Conservation (phyloP, 35 echinoderm and acorn worm species). For the Lytechinus variegatus region DNA sequence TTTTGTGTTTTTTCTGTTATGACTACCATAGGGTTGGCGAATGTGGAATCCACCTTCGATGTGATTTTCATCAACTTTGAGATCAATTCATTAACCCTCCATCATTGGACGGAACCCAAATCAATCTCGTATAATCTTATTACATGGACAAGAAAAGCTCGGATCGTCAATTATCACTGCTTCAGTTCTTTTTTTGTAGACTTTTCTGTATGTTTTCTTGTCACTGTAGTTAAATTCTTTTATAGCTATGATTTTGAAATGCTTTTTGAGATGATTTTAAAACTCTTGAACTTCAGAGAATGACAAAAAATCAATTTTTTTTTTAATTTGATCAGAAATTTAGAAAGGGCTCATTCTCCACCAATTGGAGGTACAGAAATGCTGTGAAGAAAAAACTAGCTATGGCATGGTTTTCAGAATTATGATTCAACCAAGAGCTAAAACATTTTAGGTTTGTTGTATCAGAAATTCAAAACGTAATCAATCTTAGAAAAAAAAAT, state of each 20-base stretch:
- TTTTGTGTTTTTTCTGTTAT: background rate
- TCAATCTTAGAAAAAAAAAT: background rate
- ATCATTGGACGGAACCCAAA: background rate
- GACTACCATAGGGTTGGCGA: background rate
- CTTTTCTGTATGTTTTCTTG: background rate
- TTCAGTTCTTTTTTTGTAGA: background rate
- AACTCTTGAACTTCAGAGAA: background rate
- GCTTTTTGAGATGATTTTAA: background rate
- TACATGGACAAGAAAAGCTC: background rate
- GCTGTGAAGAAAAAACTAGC: background rate
- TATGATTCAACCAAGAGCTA: background rate
- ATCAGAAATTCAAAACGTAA: background rate
- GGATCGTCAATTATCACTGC: background rate
- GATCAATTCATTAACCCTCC: background rate
- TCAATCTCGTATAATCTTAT: background rate
- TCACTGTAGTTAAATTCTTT: background rate
- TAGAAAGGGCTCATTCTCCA: background rate
- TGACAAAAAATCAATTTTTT: background rate
- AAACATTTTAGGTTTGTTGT: background rate
- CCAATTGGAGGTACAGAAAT: background rate
- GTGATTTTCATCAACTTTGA: background rate
- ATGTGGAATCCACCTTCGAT: constrained; percentile 23
- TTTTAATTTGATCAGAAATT: background rate
- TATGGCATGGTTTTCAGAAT: background rate
- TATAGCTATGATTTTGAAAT: background rate